Base-by-base conservation (phyloP, 2,113 vertebrate species). In the Myiozetetes cayanensis region DNA sequence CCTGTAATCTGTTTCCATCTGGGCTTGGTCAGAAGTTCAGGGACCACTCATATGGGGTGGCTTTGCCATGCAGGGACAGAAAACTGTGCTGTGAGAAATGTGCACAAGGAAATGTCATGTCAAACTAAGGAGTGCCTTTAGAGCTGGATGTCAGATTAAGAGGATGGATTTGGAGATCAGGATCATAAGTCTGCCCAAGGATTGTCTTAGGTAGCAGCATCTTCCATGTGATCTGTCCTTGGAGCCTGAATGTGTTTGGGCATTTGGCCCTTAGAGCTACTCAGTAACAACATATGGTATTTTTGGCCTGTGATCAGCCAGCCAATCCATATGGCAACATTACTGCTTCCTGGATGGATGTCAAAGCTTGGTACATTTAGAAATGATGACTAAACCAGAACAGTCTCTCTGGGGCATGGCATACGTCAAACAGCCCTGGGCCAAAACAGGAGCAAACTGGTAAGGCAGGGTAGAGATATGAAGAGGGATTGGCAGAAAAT, bases 361-460 rank as follows among this genome's bases (percentile, higher is more conserved):
- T 52, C 80, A 91, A 73, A 53, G 27, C 39, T 87, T 76, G 55
- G 33, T 90, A 59, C 33, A 37, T 44, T 53, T 73, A 76, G 66
- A 90, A 92, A 81, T 27, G 19, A 78, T 91, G 83, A 78, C 52
- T 90, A 82, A 86, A 86, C 52, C 28, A 56, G 61, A 72, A 61
- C 63, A 92, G 8, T 71, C 33, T 94, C 37, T 91, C 75, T 91
- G 75, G 33, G 25, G 16, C 47, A 80, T 16, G 10, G 46, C 75
- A 58, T 85, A 87, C 43, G 3, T 93, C 71, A 91, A 87, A 93
- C 18, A 91, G 78, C 87, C 59, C 46, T 67, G 47, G 75, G 90
- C 35, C 68, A 80, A 95, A 95, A 90, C 33, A 80, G 82, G 27
- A 92, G 21, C 4, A 88, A 96, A 92, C 41, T 72, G 50, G 61